phyloP scores from a whole-genome alignment of 2,797 vertebrate genomes.

The Limosa lapponica region DNA sequence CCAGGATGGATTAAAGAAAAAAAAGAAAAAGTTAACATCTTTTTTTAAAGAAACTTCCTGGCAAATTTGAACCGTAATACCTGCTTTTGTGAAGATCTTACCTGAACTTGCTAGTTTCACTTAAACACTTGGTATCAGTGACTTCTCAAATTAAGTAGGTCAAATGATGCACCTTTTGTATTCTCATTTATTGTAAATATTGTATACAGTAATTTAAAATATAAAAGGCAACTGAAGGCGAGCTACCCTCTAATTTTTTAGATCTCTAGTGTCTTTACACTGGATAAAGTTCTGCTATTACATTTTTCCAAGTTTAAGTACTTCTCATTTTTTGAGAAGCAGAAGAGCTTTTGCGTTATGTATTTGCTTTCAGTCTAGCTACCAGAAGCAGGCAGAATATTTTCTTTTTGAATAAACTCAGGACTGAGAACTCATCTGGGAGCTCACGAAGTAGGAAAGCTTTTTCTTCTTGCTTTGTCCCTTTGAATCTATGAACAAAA shows the following conservation, averaged over 20 bases:
- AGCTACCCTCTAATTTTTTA: neutral
- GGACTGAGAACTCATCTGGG: neutral
- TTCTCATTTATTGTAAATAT: neutral
- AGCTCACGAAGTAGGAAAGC: neutral
- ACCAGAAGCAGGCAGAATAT: neutral
- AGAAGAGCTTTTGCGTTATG: neutral
- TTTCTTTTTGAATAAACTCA: neutral
- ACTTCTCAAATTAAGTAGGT: neutral
- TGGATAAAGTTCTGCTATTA: neutral
- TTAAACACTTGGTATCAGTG: neutral
- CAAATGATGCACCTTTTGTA: neutral
- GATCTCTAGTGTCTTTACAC: neutral
- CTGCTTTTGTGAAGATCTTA: neutral
- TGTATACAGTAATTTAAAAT: neutral
- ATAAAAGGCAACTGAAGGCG: neutral
- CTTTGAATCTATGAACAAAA: neutral
- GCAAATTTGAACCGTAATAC: neutral
- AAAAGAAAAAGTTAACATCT: neutral
- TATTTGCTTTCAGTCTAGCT: neutral
- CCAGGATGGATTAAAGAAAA: neutral
- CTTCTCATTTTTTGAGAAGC: neutral
- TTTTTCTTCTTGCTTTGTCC: neutral
- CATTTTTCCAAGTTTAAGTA: neutral
- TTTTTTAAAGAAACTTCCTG: neutral
- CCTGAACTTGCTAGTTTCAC: neutral